Evolutionary conservation across 2,113 vertebrate genomes (phyloP).

Genomic region (Amphilophus citrinellus): DNA sequence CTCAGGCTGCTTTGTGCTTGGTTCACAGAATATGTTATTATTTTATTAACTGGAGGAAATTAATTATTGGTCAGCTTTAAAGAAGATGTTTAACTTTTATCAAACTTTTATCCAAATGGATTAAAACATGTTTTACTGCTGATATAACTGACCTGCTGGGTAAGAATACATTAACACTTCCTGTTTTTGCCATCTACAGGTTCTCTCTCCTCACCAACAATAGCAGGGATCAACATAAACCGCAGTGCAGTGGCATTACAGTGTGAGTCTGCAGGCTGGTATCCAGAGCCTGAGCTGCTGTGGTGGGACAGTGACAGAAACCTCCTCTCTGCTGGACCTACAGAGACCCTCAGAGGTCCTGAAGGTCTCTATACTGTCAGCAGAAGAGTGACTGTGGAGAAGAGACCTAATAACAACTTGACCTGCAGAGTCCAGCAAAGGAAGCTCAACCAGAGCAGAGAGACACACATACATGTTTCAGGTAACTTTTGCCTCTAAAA

Average conservation of each 20-base stretch:
- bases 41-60: no score
- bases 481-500: neutral
- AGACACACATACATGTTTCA: neutral
- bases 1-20: no score
- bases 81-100: no score
- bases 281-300: accelerated
- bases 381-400: neutral
- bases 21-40: no score
- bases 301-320: neutral
- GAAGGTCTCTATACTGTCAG: neutral
- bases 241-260: neutral
- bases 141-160: neutral
- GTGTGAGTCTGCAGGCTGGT: neutral
- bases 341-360: neutral
- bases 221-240: neutral
- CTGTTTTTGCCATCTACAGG: neutral
- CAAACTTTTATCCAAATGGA: no score
- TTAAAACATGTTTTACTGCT: no score
- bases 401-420: neutral
- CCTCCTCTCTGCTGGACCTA: neutral
- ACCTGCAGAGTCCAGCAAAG: neutral
- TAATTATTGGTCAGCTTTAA: no score
- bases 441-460: neutral
- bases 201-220: neutral
- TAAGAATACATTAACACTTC: accelerated